Conservation (phyloP, 2,113 vertebrate genomes). For the Callorhinus ursinus region DNA sequence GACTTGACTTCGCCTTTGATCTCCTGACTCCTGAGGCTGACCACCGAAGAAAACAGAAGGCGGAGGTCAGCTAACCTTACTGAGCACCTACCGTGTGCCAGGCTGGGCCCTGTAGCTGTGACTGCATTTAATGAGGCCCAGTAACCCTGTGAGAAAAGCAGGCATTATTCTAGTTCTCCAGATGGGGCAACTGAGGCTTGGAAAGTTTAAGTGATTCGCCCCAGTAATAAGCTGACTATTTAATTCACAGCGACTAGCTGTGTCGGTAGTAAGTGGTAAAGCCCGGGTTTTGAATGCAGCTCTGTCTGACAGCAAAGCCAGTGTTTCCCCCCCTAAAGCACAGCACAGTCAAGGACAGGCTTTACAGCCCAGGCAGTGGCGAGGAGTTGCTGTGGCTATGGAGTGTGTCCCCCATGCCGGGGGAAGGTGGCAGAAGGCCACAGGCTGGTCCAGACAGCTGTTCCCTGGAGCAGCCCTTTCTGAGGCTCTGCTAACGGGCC, state of each 20-base stretch:
- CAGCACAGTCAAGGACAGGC: neutral
- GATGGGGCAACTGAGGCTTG: neutral
- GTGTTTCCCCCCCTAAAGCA: neutral
- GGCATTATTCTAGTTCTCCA: neutral
- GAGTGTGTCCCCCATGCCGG: accelerated
- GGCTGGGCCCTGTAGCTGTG: neutral
- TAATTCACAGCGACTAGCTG: neutral
- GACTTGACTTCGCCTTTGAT: neutral
- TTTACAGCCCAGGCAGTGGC: neutral
- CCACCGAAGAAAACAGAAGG: neutral
- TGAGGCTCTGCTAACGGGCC: neutral
- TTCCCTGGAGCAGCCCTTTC: neutral
- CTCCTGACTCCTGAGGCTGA: neutral
- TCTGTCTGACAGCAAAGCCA: neutral
- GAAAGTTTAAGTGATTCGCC: neutral
- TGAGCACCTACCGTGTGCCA: constrained; percentile 14
- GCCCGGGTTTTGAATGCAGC: constrained; percentile 11
- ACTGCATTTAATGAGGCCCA: neutral
- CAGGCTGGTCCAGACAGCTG: neutral
- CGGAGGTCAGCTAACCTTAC: neutral
- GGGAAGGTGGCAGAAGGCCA: neutral
- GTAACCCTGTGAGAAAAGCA: neutral
- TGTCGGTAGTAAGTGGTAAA: neutral
- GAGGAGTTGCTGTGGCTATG: neutral
- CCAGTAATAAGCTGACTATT: neutral